Conservation (phyloP, 2,797 vertebrate genomes). For the Huso huso region DNA sequence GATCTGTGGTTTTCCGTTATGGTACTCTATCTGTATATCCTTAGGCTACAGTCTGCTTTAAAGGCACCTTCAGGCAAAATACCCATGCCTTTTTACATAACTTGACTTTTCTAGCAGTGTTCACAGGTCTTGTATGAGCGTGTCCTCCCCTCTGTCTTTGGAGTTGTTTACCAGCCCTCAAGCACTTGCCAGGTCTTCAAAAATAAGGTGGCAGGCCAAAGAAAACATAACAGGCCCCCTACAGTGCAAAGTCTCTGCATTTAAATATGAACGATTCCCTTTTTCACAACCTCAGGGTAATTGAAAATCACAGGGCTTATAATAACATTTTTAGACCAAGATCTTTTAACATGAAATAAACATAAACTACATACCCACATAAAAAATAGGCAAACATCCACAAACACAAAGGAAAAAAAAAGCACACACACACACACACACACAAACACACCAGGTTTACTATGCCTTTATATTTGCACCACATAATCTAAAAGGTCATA, state of each 20-base stretch:
- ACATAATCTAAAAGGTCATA: constrained; percentile 4
- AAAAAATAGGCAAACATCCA: constrained; percentile 1
- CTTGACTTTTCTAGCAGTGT: no score
- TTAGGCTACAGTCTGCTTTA: no score
- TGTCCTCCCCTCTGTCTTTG: no score
- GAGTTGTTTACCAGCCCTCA: background rate
- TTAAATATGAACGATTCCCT: background rate
- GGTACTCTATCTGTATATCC: no score
- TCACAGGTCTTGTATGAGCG: no score
- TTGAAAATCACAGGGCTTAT: background rate
- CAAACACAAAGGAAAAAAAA: constrained; percentile 1
- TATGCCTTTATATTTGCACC: background rate
- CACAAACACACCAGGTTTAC: background rate
- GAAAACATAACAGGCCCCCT: background rate
- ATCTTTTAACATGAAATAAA: background rate
- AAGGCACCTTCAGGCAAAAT: no score
- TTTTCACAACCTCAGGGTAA: background rate
- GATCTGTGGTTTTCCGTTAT: no score
- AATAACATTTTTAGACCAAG: background rate
- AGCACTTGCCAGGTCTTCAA: background rate
- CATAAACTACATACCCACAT: background rate
- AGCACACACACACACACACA: background rate
- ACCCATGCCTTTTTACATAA: no score
- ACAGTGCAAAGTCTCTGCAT: background rate
- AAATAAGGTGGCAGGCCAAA: background rate